These are phyloP conservation scores for Physocephala rufipes DNA, from an alignment of 2,888 invertebrate species.

Conservation along the genomic window DNA sequence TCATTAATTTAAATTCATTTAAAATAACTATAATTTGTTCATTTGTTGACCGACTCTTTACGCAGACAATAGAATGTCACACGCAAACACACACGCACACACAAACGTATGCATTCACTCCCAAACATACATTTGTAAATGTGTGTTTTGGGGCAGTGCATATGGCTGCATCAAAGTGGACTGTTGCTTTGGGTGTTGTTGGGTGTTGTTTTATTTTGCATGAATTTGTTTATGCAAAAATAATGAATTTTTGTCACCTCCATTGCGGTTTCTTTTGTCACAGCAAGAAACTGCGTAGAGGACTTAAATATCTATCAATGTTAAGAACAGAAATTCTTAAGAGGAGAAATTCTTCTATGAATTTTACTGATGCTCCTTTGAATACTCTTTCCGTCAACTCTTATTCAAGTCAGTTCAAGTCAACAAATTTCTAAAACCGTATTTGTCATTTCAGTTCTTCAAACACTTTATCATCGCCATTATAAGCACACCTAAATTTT, in stretches of 20 bases:
- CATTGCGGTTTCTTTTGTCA: background rate
- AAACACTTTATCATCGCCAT: too few species aligned
- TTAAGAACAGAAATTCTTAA: background rate
- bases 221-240: conserved; percentile 35
- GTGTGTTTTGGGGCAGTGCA: background rate
- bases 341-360: background rate
- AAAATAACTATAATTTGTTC: too few species aligned
- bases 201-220: background rate
- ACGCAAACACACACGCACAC: too few species aligned
- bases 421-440: too few species aligned
- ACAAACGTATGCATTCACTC: too few species aligned
- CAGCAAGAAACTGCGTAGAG: background rate
- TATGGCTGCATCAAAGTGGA: background rate
- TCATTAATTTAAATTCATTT: background rate
- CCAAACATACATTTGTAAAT: background rate
- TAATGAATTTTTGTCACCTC: conserved; percentile 38
- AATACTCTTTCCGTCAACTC: background rate
- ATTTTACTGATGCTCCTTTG: background rate
- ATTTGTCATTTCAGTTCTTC: too few species aligned
- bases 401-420: too few species aligned
- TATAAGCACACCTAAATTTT: too few species aligned
- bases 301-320: background rate
- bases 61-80: too few species aligned
- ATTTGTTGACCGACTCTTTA: too few species aligned
- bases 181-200: too few species aligned